phyloP scores from a whole-genome alignment of 2,113 vertebrate species.

The Pachycephala philippinensis region DNA sequence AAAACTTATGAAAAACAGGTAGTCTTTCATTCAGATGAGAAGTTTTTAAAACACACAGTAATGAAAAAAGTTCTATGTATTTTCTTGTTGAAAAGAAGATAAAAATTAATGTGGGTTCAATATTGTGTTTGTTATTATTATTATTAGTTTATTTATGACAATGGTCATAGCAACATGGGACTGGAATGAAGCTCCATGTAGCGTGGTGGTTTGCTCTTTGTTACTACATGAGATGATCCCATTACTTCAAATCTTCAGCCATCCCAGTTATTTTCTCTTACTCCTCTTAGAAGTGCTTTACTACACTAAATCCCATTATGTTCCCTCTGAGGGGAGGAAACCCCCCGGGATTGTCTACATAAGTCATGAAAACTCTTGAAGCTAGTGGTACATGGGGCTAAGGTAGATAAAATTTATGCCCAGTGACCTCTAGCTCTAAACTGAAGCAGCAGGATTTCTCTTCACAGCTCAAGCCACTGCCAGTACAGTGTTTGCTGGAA shows the following conservation, averaged over 20 bases:
- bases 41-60: neutral
- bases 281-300: neutral
- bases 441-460: neutral
- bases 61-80: neutral
- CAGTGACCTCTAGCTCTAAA: neutral
- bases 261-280: neutral
- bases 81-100: neutral
- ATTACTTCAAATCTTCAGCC: neutral
- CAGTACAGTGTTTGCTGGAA: neutral
- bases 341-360: rapidly evolving
- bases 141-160: neutral
- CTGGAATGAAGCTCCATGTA: neutral
- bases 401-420: neutral
- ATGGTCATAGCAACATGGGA: rapidly evolving
- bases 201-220: neutral
- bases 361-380: neutral
- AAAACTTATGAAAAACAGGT: neutral
- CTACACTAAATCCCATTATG: neutral
- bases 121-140: neutral
- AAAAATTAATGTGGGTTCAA: neutral
- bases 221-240: neutral
- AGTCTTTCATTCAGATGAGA: neutral
- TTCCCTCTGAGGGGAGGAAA: neutral
- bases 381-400: neutral
- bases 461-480: neutral